These are phyloP conservation scores for Sciurus carolinensis DNA, from an alignment of 2,797 vertebrate species.

Conservation along the genomic window DNA sequence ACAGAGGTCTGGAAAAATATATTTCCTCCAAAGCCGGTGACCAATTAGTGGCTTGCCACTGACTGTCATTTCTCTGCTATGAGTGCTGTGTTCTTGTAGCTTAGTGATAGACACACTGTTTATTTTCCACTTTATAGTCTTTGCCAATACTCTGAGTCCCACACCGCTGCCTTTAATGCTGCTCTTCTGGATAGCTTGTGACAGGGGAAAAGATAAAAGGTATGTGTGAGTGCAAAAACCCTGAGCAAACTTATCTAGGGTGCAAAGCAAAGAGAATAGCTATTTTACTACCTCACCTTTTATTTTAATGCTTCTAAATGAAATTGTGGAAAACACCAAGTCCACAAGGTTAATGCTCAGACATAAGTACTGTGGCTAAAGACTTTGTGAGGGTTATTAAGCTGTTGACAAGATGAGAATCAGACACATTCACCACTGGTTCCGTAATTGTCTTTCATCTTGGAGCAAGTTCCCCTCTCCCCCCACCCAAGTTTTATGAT, in stretches of 20 bases:
- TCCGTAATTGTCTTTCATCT: slow-evolving; percentile 97
- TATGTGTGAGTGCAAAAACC: slow-evolving; percentile 26
- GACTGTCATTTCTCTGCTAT: slow-evolving; percentile 53
- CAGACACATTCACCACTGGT: slow-evolving; percentile 95
- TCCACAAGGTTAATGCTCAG: slow-evolving; percentile 77
- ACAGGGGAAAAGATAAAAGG: slow-evolving; percentile 71
- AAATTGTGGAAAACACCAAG: slow-evolving; percentile 62
- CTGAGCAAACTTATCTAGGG: slow-evolving; percentile 70
- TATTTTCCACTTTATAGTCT: slow-evolving; percentile 60
- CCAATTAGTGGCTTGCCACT: slow-evolving; percentile 69
- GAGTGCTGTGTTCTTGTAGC: slow-evolving; percentile 47
- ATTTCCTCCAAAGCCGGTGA: slow-evolving; percentile 51
- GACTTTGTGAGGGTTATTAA: slow-evolving; percentile 92
- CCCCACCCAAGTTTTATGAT: slow-evolving; percentile 94
- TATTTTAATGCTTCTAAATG: slow-evolving; percentile 73
- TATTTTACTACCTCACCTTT: slow-evolving; percentile 60
- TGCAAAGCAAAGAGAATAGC: slow-evolving; percentile 70
- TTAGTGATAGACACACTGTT: slow-evolving; percentile 64
- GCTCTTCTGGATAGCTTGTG: background rate
- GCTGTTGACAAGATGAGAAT: slow-evolving; percentile 93
- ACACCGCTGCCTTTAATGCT: background rate
- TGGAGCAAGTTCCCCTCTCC: slow-evolving; percentile 91
- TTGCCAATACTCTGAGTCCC: slow-evolving; percentile 3
- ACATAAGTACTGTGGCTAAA: slow-evolving; percentile 83
- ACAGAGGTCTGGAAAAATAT: slow-evolving; percentile 75